A percentile compares a stretch with the other conserved stretches of the same genome.
phyloP scores from a whole-genome alignment of 2,113 vertebrate species.

The Myrmophylax atrothorax region DNA sequence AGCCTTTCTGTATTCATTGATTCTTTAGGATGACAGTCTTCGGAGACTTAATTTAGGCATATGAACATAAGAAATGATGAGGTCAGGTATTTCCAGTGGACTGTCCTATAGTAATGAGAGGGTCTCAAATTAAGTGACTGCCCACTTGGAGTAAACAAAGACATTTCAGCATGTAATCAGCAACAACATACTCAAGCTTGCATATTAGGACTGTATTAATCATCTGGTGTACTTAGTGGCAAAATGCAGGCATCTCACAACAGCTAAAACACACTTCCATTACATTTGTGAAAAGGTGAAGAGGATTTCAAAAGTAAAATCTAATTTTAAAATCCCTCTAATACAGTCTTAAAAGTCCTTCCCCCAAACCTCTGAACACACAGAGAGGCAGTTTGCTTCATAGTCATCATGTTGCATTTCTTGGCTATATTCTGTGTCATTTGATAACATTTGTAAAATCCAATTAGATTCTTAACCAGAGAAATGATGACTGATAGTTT shows the following conservation, averaged over 20 bases:
- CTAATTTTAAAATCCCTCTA: not conserved
- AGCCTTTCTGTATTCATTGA: not conserved
- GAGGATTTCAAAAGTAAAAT: not conserved
- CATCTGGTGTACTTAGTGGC: not conserved
- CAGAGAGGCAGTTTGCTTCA: not conserved
- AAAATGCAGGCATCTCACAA: not conserved
- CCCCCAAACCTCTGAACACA: not conserved
- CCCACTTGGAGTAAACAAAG: not conserved
- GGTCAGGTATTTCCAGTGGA: not conserved
- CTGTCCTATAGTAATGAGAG: not conserved
- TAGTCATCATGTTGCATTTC: not conserved
- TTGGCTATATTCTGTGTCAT: not conserved
- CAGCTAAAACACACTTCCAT: not conserved
- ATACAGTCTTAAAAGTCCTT: not conserved
- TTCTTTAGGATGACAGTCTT: not conserved
- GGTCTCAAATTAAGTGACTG: not conserved
- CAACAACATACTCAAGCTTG: not conserved
- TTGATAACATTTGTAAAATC: not conserved
- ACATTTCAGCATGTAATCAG: not conserved
- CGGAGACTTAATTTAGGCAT: not conserved
- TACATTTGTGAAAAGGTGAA: not conserved
- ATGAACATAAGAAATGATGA: not conserved
- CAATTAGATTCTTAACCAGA: not conserved
- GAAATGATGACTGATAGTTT: not conserved
- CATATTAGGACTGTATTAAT: not conserved